Evolutionary conservation across 2,113 vertebrate species (phyloP), one percentile per base, ranked within the genome.

Genomic region (Hippocampus guttulatus): DNA sequence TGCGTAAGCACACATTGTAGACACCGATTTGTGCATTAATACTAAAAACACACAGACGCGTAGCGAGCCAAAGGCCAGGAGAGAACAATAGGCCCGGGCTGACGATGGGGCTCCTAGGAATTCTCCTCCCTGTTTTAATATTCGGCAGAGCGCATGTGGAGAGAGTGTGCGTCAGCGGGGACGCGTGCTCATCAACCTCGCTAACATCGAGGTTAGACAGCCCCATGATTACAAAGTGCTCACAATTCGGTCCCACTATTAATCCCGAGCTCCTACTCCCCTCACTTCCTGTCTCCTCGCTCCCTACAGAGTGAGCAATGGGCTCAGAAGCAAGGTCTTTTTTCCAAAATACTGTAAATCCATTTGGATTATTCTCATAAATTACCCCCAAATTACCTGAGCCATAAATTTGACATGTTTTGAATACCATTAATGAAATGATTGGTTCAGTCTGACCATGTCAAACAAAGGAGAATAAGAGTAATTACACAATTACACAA

Each of bases 141-240:
- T 91, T 89, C 85, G n/a, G n/a, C n/a, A 77, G 85, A 74, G 83
- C 81, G 81, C 65, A 80, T 84, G 77, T 63, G 60, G 77, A 73
- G 82, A 78, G 58, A 33, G 84, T 75, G 79, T 78, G 83, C 84
- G 87, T 90, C 88, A 85, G 80, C 85, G 80, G 88, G 84, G 87
- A 86, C 74, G 77, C 79, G 69, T 76, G 84, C 88, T 88, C 87
- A 91, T 91, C 89, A 91, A 84, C 84, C 85, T 81, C 74, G 47
- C 84, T 79, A 89, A 84, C 88, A 78, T 82, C 57, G 76, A 78
- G 81, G 87, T 88, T 85, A 88, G 83, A 71, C 82, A 84, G 88
- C 78, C 87, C 79, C 85, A 85, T 88, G 89, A 91, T 89, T 91
- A 86, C 88, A 87, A 87, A 88, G 84, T 81, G 77, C 81, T 86